Evolutionary conservation across 2,113 vertebrate genomes (phyloP), one percentile per base, ranked within the genome.

Genomic region (Lagopus leucura): DNA sequence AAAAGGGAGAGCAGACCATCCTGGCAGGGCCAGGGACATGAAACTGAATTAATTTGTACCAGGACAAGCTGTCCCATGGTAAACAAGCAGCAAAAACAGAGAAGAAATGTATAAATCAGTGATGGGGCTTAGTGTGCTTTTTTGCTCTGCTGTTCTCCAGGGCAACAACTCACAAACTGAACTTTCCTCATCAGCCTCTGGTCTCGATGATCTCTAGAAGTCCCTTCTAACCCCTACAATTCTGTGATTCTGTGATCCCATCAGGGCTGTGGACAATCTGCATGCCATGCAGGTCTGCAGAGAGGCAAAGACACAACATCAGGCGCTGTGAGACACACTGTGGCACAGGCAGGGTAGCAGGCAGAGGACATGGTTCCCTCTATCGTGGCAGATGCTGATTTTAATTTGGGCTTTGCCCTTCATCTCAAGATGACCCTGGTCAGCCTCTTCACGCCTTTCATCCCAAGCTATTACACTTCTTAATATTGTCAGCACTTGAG

Each of bases 401-500:
- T 47, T 48, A 48, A 21, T 47, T 21, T 25, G 27, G 20, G 25
- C 58, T 63, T 34, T 77, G 74, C 18, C 57, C 57, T 0, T 85
- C 74, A 85, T 60, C n/a, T 93, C 32, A 42, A 52, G 63, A 28
- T 60, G 60, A 89, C 64, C 87, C 95, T 91, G 67, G 20, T 80
- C 43, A 8, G n/a, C 57, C 36, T 3, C 34, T 93, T 82, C 13
- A 1, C 58, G 83, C 48, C 71, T 80, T 76, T 72, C 64, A 27
- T 28, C 92, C 71, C 21, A 72, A 80, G 6, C 4, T 58, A 76
- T 63, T 79, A 28, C 20, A 67, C 19, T 55, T 82, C 73, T 78
- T 32, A 14, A 20, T 89, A 93, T 73, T 77, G 64, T 91, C 78
- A 93, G 57, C 85, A 80, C 28, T 92, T 89, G 38, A 28, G 32